phyloP scores from a whole-genome alignment of 2,113 vertebrate species.

The Vireo altiloquus region DNA sequence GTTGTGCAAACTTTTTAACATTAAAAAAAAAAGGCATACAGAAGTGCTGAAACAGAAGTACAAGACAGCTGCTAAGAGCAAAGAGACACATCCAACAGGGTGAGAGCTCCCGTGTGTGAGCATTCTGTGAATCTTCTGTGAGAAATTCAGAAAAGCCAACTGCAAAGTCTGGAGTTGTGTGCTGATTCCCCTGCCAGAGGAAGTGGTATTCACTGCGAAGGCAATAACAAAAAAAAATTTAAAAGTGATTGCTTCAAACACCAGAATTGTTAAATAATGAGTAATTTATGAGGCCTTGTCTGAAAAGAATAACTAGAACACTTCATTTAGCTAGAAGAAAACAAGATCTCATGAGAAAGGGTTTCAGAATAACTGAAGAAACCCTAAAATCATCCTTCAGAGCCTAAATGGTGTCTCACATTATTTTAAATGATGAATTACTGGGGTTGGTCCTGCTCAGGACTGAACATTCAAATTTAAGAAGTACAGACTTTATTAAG shows the following conservation, averaged over 20 bases:
- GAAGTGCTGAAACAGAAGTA: not conserved
- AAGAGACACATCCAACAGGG: not conserved
- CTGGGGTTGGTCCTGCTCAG: not conserved
- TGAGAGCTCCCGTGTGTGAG: fast-evolving
- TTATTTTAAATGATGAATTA: not conserved
- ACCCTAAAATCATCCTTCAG: not conserved
- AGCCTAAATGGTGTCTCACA: not conserved
- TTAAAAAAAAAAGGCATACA: not conserved
- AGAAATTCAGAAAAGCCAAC: not conserved
- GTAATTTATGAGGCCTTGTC: not conserved
- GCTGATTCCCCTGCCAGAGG: not conserved
- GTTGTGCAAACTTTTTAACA: not conserved
- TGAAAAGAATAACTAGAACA: not conserved
- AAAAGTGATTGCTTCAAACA: not conserved
- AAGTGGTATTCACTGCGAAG: not conserved
- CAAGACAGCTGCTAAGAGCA: not conserved
- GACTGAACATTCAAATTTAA: not conserved
- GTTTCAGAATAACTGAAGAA: not conserved
- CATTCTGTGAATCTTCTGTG: not conserved
- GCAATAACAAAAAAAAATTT: not conserved
- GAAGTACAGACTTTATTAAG: not conserved
- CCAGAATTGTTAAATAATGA: not conserved
- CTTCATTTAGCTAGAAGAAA: not conserved
- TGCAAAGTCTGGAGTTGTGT: not conserved
- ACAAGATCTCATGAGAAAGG: not conserved